Evolutionary conservation across 1,140 invertebrate species (phyloP), one percentile per base, ranked within the genome.

Genomic region (Drosophila subobscura): DNA sequence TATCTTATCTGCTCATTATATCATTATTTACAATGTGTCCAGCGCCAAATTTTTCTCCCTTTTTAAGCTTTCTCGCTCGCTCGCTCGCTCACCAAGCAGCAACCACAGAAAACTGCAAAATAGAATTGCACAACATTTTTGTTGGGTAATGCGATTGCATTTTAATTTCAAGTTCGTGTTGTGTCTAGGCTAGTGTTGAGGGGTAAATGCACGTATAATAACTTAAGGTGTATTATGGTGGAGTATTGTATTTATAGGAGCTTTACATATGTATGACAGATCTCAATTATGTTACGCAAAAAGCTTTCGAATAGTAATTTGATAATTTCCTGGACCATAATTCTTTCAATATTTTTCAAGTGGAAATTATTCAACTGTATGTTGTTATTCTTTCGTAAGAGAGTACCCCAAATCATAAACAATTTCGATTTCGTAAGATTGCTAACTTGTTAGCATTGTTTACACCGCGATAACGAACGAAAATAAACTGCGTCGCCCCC

Each of bases 1-100:
- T 54, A 68, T 61, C 66, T 63, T 51, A 70, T 63, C 66, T 50
- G 46, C 10, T 14, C 20, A 63, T 68, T 68, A 63, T 67, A 50
- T 61, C 51, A 68, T 33, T 55, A 52, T 40, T 54, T 68, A 54
- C 51, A 61, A 68, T 61, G 20, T 44, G 44, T 16, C 27, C 53
- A 37, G 37, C 25, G 27, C 59, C 65, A 61, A 57, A 57, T 54
- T 57, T n/a, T 5, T n/a, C 10, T 16, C 4, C 16, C 37, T 27
- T 27, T 14, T n/a, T 37, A 42, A n/a, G 5, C 23, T 41, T 20
- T 20, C 16, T 20, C 16, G 16, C 16, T 20, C 16, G 16, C 16
- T 20, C 16, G 16, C 22, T 14, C 14, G 4, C 14, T 20, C 7
- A 20, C 25, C 8, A 22, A 25, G 41, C 22, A 5, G 14, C 29